Evolutionary conservation across 2,797 vertebrate genomes (phyloP).

Genomic region (Telmatherina bonti): DNA sequence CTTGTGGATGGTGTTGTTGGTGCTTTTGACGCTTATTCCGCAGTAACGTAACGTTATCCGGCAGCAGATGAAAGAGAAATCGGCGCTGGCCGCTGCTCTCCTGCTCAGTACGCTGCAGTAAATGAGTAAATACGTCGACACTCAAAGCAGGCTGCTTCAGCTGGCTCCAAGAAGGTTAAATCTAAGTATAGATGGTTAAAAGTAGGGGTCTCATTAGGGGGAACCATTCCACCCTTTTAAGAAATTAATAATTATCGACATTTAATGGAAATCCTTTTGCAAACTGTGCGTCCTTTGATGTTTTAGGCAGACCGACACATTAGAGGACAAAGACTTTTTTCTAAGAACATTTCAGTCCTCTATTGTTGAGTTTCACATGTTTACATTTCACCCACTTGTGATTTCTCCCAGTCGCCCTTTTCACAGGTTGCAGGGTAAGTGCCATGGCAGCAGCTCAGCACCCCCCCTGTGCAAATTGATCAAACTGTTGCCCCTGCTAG

Average conservation of each 20-base stretch:
- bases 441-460: constrained; percentile 11
- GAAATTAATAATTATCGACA: too few relatives aligned
- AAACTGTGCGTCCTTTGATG: too few relatives aligned
- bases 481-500: constrained; percentile 18
- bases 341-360: not conserved
- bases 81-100: constrained; percentile 10
- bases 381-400: constrained; percentile 48
- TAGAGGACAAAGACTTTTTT: not conserved
- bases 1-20: constrained; percentile 27
- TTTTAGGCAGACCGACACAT: not conserved
- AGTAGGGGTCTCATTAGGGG: not conserved
- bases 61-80: constrained; percentile 7
- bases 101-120: constrained; percentile 4
- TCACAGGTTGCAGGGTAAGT: constrained; percentile 39
- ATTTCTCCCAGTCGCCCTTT: constrained; percentile 44
- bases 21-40: not conserved
- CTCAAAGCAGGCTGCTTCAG: not conserved
- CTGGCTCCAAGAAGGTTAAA: constrained; percentile 5
- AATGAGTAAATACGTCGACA: constrained; percentile 11
- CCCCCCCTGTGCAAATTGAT: constrained; percentile 45
- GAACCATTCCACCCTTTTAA: not conserved
- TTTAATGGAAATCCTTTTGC: too few relatives aligned
- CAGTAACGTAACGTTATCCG: constrained; percentile 18
- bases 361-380: constrained; percentile 26
- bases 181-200: not conserved